Evolutionary conservation across 1,140 invertebrate genomes (phyloP).

Genomic region (Gerris buenoi): DNA sequence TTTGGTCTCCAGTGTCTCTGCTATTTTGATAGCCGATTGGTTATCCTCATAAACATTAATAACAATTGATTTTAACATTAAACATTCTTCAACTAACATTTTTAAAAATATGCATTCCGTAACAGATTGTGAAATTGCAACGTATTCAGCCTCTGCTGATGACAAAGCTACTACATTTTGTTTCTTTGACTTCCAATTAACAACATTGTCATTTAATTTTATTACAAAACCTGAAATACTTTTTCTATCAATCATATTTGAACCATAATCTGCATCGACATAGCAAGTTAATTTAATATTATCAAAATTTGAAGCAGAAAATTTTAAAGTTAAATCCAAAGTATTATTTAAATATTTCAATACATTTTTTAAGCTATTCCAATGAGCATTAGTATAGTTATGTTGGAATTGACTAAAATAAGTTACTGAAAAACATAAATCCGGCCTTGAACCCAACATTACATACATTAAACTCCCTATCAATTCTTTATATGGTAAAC

Average conservation of each 20-base stretch:
- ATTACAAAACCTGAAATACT: neutral
- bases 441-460: neutral
- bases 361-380: neutral
- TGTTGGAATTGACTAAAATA: neutral
- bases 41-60: constrained; percentile 2
- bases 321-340: neutral
- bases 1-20: neutral
- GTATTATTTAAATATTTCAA: neutral
- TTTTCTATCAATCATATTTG: neutral
- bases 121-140: neutral
- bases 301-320: neutral
- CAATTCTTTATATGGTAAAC: neutral
- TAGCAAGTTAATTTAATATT: neutral
- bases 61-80: neutral
- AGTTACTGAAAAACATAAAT: neutral
- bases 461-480: neutral
- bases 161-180: neutral
- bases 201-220: neutral
- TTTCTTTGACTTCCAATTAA: constrained; percentile 2
- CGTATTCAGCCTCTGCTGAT: neutral
- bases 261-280: neutral
- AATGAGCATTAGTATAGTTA: neutral
- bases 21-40: neutral
- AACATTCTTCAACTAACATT: neutral
- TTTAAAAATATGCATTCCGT: neutral